phyloP scores from a whole-genome alignment of 2,888 invertebrate species.

The Dendrolimus houi region DNA sequence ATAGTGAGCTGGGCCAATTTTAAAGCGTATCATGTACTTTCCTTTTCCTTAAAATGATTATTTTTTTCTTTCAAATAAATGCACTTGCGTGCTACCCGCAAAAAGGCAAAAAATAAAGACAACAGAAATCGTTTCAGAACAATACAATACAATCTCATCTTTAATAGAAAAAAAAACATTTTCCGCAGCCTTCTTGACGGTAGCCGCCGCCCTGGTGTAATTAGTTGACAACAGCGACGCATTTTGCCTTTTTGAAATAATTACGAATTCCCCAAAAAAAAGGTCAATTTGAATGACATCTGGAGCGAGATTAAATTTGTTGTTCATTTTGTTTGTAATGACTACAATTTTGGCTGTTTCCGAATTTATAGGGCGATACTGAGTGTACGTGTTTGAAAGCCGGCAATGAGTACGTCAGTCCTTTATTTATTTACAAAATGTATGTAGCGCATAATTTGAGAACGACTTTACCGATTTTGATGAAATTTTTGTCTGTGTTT shows the following conservation, averaged over 20 bases:
- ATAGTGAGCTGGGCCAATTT: too few species aligned
- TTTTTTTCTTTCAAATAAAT: background rate
- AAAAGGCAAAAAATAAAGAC: background rate
- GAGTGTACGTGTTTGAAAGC: too few species aligned
- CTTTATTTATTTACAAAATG: too few species aligned
- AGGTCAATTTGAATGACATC: conserved; percentile 26
- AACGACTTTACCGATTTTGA: too few species aligned
- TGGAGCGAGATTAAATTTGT: conserved; percentile 19
- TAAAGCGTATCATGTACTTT: too few species aligned
- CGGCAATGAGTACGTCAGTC: too few species aligned
- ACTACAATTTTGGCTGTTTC: conserved; percentile 2
- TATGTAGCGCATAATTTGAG: too few species aligned
- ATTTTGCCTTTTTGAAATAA: conserved; percentile 24
- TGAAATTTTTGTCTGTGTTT: too few species aligned
- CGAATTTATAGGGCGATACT: too few species aligned
- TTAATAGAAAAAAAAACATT: background rate
- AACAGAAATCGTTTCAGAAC: background rate
- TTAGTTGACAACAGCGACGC: conserved; percentile 17
- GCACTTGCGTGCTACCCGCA: background rate
- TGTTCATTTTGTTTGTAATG: conserved; percentile 13
- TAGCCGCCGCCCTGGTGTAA: conserved; percentile 16
- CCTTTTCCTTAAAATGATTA: background rate
- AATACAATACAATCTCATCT: background rate
- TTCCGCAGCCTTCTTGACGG: background rate
- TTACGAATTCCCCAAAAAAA: conserved; percentile 24